These are phyloP conservation scores for Todiramphus saurophagus DNA, from an alignment of 2,113 vertebrate genomes.

Conservation along the genomic window DNA sequence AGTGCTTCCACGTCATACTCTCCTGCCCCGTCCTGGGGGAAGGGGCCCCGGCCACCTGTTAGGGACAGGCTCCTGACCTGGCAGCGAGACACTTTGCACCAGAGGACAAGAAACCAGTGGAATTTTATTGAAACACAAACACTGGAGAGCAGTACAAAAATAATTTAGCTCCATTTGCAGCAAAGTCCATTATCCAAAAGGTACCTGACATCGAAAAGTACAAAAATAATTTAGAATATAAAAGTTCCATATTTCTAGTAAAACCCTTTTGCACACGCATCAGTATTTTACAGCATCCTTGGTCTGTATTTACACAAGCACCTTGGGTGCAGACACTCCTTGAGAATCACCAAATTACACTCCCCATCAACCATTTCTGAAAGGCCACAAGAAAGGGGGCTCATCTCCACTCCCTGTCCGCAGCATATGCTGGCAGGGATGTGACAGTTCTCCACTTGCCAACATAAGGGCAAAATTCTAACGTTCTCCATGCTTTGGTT, in stretches of 20 bases:
- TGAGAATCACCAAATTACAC: neutral
- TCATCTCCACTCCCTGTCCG: too few relatives aligned
- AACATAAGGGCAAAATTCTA: accelerated
- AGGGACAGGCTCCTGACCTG: neutral
- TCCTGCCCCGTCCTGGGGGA: accelerated
- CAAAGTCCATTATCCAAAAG: neutral
- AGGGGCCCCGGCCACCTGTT: neutral
- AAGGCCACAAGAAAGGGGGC: neutral
- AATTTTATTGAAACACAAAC: conserved; percentile 68
- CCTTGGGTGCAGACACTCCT: neutral
- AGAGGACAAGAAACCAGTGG: neutral
- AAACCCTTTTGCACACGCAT: neutral
- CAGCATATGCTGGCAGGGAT: accelerated
- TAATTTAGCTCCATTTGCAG: conserved; percentile 28
- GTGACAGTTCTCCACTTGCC: neutral
- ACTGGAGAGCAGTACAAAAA: conserved; percentile 43
- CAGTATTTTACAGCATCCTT: neutral
- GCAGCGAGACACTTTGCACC: accelerated
- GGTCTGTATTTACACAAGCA: neutral
- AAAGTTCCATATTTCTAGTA: neutral
- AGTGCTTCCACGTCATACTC: neutral
- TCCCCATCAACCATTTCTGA: neutral
- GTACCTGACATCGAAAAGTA: neutral
- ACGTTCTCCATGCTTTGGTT: accelerated
- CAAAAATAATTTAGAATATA: conserved; percentile 64